Base-by-base conservation (phyloP, 2,113 vertebrate genomes). In the Seriola dumerili region DNA sequence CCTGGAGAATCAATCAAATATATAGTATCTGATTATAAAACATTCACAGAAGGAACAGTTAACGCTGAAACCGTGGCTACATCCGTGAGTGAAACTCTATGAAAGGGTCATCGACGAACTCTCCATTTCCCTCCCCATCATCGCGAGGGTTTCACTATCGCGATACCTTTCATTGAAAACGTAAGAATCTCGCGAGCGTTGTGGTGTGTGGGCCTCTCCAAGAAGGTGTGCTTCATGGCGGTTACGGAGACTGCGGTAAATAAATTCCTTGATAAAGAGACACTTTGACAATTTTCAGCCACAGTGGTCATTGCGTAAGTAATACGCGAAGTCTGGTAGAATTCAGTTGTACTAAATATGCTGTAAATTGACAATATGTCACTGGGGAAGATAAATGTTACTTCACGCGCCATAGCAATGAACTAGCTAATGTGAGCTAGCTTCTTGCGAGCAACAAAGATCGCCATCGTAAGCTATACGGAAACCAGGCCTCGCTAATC, bases 221-320 rank as follows among this genome's bases (percentile, higher is more conserved):
- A 67, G 87, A 92, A 77, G 91, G 94, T 91, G 93, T 95, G 93
- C 94, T 94, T 94, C 85, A 96, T 96, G 95, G 95, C 95, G 94
- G 93, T 95, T 40, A 94, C 93, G 78, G 93, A 92, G 91, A 89
- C 93, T 92, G 93, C 90, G 95, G 95, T 96, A 96, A 95, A 90
- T 94, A 71, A 78, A 92, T 81, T 84, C 23, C 29, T 85, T 57
- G 52, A 59, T 79, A 72, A 86, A 72, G 4, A 69, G 5, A 58
- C 12, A 61, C 1, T 17, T 72, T 81, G 6, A 36, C 10, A 5
- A 2, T 17, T 74, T 81, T 57, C 14, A 69, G 29, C n/a, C 23
- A 1, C 11, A 4, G 4, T 52, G 4, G n/a, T 40, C 8, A 21
- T 14, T 36, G n/a, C 8, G 12, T 58, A 69, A 63, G 1, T 84